Base-by-base conservation (phyloP, 2,888 invertebrate species). In the Latrodectus hesperus region DNA sequence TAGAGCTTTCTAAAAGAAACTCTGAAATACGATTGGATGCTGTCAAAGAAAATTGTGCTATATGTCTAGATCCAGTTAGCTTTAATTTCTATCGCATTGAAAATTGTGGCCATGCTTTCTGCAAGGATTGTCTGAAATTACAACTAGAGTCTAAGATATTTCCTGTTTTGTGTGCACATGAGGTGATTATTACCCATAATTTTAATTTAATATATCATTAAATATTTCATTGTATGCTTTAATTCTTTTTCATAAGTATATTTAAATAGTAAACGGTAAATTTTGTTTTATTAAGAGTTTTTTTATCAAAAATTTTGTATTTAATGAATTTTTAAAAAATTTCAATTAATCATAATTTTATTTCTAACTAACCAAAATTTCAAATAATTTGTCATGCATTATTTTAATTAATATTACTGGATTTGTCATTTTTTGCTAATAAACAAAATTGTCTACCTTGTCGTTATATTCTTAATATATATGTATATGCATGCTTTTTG, bases 81-180 rank as follows among this genome's bases (percentile, higher is more conserved):
- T 83, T 52, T 74, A 80, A 80, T 75, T 80, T 68, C 60, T 26
- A 77, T 10, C 64, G 88, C 26, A 71, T 88, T 8, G 88, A 88
- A 77, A 79, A 77, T 68, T 88, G 88, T 76, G 88, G 88, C 8
- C 88, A 88, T 84, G 80, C 81, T 17, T 75, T 84, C 71, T 88
- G 88, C 49, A 76, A 79, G 60, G 17, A 64, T 10, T 88, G 88
- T 52, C 83, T 88, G 52, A 52, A 79, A n/a, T 71, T 88, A n/a
- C 88, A 88, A 53, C 10, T 88, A 10, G 68, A 88, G 12, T 78
- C 81, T n/a, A 78, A 78, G 17, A 67, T 53, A 9, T 65, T 84
- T 64, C 81, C 84, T 17, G 12, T 88, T 16, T 38, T 77, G 53
- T 89, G 86, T 74, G 55, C 78, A 16, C 73, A 89, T 65, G 64